A percentile compares a stretch with the other conserved stretches of the same genome.
Evolutionary conservation across 2,888 invertebrate genomes (phyloP).

Genomic region (Abrostola tripartita): DNA sequence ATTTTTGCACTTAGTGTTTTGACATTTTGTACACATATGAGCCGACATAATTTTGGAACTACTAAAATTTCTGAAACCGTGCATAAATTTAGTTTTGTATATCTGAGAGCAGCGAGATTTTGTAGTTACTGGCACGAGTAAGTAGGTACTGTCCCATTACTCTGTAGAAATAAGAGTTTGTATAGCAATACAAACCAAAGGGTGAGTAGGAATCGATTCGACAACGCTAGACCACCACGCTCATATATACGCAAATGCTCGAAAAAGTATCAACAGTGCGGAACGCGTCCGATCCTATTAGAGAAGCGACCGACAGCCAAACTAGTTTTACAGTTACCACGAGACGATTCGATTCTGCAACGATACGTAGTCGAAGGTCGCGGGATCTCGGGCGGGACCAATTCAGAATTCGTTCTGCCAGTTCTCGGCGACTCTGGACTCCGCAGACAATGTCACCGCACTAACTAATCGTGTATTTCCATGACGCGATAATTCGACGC

Average conservation of each 20-base stretch:
- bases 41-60: too few species aligned
- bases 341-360: conserved; percentile 79
- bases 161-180: too few species aligned
- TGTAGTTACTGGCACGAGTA: too few species aligned
- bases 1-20: too few species aligned
- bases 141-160: too few species aligned
- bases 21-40: too few species aligned
- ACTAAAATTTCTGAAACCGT: too few species aligned
- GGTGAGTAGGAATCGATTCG: conserved; percentile 61
- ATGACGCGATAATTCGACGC: conserved; percentile 52
- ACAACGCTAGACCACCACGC: conserved; percentile 49
- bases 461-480: conserved; percentile 37
- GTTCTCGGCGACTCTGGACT: conserved; percentile 48
- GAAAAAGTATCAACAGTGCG: conserved; percentile 65
- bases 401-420: conserved; percentile 77
- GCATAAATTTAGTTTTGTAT: too few species aligned
- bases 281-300: conserved; percentile 80
- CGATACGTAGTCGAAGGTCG: conserved; percentile 81
- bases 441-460: conserved; percentile 37
- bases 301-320: conserved; percentile 76
- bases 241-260: conserved; percentile 62
- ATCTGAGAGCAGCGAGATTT: too few species aligned
- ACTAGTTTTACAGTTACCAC: conserved; percentile 85
- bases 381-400: conserved; percentile 76
- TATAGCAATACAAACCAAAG: conserved; percentile 39